Conservation (phyloP, 2,888 invertebrate species). For the Rapana venosa region DNA sequence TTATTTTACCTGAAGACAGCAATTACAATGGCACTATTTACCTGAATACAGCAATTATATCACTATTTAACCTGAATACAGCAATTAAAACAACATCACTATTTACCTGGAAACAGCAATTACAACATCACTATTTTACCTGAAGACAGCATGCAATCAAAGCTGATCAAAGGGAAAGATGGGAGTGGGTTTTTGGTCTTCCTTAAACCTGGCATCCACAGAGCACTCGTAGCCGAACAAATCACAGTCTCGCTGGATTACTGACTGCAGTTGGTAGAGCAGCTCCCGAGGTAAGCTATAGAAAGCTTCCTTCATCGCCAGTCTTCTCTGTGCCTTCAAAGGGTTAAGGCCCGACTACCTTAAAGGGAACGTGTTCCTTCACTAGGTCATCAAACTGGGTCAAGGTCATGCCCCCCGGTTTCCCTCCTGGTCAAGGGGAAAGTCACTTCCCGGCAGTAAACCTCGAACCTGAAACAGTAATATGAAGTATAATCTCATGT, state of each 20-base stretch:
- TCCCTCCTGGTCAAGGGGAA: neutral
- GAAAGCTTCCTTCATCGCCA: constrained; percentile 13
- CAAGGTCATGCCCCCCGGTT: neutral
- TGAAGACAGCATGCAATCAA: neutral
- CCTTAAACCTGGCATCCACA: neutral
- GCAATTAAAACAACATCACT: too few relatives aligned
- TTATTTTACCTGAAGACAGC: too few relatives aligned
- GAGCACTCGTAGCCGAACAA: constrained; percentile 15
- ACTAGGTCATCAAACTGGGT: constrained; percentile 20
- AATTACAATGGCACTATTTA: too few relatives aligned
- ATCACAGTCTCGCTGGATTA: constrained; percentile 24
- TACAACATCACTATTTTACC: neutral
- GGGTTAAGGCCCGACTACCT: neutral
- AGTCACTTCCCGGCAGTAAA: neutral
- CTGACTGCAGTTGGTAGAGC: neutral
- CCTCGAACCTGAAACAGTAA: constrained; percentile 20
- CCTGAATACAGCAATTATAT: too few relatives aligned
- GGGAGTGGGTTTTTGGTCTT: neutral
- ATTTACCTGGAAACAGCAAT: too few relatives aligned
- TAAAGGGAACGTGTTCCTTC: neutral
- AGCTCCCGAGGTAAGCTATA: neutral
- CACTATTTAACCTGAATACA: too few relatives aligned
- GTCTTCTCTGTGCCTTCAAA: neutral
- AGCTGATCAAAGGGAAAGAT: constrained; percentile 18
- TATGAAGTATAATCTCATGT: neutral